Base-by-base conservation (phyloP, 35 echinoderm and acorn worm genomes). In the Chiridota heheva region DNA sequence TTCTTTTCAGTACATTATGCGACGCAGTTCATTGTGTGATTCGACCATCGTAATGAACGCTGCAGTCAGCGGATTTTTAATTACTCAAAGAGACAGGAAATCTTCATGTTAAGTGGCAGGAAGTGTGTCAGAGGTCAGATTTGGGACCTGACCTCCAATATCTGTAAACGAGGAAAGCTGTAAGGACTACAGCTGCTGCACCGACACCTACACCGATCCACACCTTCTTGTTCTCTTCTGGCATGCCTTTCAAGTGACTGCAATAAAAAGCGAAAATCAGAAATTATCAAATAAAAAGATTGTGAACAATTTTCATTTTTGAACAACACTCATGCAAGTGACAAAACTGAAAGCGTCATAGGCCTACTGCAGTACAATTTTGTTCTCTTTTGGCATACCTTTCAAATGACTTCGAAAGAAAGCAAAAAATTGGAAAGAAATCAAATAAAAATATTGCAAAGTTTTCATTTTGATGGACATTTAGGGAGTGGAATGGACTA, bases 201-300 rank as follows among this genome's bases (percentile, higher is more conserved):
- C 89, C 83, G 28, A 86, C 59, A 49, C 89, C 83, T 2, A 91
- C 83, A 2, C 81, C 73, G 35, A 91, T 28, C 89, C 89, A 91
- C 29, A 80, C 34, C 20, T 63, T 69, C n/a, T 66, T 62, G 36
- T 62, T 76, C 43, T 91, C 89, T 63, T 86, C 69, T 4, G 59
- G 67, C 63, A 91, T 86, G 22, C 89, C 89, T 49, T 86, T 86
- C 15, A 91, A 57, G 76, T 91, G 89, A 57, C 89, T 91, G 69
- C 4, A 64, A 48, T 32, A 36, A 59, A 35, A 73, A 34, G 63
- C 40, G 58, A 51, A 46, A 38, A 60, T 17, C 33, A 17, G 1
- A 81, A 81, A 36, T 31, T 0, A 17, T 30, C 36, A 1, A 36
- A 26, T 20, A 68, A 25, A 26, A 36, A 4, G 18, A 53, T 53